Evolutionary conservation across 2,113 vertebrate species (phyloP), one percentile per base, ranked within the genome.

Genomic region (Platycercus adscitus): DNA sequence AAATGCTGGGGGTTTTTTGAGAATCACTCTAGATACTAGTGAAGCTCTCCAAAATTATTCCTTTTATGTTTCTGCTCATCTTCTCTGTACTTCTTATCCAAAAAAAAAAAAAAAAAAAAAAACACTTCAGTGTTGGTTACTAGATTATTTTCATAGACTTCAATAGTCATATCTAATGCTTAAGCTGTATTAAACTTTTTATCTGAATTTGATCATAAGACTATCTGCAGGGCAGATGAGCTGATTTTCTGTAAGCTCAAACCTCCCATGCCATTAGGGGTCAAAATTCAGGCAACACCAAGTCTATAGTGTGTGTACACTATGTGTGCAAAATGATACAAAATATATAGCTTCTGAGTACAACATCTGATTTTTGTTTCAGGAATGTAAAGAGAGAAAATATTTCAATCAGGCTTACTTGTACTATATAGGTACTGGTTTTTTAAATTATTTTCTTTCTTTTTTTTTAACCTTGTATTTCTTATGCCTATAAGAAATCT

Each of bases 191-290:
- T 24, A n/a, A 56, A 20, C 2, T 39, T 6, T 43, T 79, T 66
- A 73, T 44, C 69, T 75, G 28, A 65, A 65, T 26, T 83, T 60
- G 7, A 65, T 39, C 41, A 35, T 26, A 37, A 83, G 39, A 88
- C 4, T 65, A 17, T 68, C 16, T 64, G 28, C 26, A 56, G 12
- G 50, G 10, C 5, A 70, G 24, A 77, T 13, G 11, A 76, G 21
- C 7, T 76, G 28, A 69, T 50, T 79, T 86, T 53, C 29, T 76
- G 17, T 29, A 71, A 43, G 23, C 6, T 81, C 63, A 86, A 86
- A 33, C 9, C 11, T 43, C 4, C 0, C 2, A 3, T 60, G 28
- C 43, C n/a, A 71, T 11, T 23, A 16, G 17, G 26, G 6, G 17
- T 69, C 47, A 88, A 82, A 88, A 72, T 56, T 47, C 39, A 81